Evolutionary conservation across 2,797 vertebrate species (phyloP).

Genomic region (Clarias pachynema): DNA sequence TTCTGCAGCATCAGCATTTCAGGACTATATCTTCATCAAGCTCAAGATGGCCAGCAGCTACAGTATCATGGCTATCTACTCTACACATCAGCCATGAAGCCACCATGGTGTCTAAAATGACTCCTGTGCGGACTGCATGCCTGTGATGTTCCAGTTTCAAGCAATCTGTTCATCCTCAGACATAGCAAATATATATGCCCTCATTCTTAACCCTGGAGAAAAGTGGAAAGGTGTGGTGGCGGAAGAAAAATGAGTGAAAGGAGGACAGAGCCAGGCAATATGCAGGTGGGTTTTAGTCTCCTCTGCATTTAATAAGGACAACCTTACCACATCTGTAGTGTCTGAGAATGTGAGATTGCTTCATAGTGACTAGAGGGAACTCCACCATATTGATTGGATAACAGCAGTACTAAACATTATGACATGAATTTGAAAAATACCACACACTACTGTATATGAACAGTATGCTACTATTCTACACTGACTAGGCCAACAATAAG

Average conservation of each 20-base stretch:
- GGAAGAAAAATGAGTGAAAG: neutral
- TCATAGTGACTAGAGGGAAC: neutral
- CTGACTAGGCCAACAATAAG: too few species aligned
- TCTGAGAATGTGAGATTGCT: neutral
- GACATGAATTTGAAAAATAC: neutral
- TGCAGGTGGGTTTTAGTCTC: neutral
- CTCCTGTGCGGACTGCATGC: conserved; percentile 27
- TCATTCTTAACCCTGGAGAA: conserved; percentile 12
- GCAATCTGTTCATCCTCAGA: conserved; percentile 29
- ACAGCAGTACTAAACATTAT: neutral
- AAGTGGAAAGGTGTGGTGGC: conserved; percentile 30
- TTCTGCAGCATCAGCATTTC: conserved; percentile 21
- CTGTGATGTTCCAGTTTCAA: conserved; percentile 27
- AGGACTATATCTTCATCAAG: conserved; percentile 26
- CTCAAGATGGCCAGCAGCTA: neutral
- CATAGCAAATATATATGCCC: neutral
- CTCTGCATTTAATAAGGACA: neutral
- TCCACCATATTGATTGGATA: neutral
- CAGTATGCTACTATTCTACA: neutral
- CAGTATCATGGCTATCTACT: too few species aligned
- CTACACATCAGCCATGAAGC: conserved; percentile 4
- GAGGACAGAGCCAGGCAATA: too few species aligned
- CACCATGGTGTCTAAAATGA: neutral
- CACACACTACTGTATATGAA: too few species aligned
- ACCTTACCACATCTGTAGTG: neutral